phyloP scores from a whole-genome alignment of 2,113 vertebrate genomes.

The Melozone crissalis region DNA sequence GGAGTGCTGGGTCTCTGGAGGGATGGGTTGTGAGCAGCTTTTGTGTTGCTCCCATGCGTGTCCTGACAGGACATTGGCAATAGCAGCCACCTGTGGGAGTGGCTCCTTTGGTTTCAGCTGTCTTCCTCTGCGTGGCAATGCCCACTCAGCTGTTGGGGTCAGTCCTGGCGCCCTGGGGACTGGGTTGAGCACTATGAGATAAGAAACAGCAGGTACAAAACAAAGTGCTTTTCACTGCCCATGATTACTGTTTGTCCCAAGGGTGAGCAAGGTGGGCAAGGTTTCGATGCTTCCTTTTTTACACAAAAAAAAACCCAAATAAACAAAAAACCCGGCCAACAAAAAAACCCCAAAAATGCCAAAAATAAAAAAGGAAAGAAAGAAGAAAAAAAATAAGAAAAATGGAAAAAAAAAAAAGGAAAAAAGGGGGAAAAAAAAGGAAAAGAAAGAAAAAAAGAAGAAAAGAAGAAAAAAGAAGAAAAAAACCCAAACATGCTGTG shows the following conservation, averaged over 20 bases:
- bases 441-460: too few species aligned
- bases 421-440: too few species aligned
- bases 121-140: not conserved
- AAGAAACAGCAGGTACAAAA: not conserved
- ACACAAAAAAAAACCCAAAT: not conserved
- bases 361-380: too few species aligned
- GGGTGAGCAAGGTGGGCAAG: not conserved
- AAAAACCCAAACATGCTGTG: accelerated
- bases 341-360: too few species aligned
- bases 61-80: not conserved
- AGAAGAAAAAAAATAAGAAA: not conserved
- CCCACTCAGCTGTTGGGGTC: accelerated
- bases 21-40: not conserved
- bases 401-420: not conserved
- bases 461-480: not conserved
- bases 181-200: not conserved
- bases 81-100: not conserved
- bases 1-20: not conserved
- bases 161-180: accelerated
- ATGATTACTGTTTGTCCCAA: not conserved
- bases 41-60: not conserved
- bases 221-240: not conserved
- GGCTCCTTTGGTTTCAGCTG: not conserved
- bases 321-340: too few species aligned
- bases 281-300: not conserved